These are phyloP conservation scores for Poecilia velifera DNA, from an alignment of 2,797 vertebrate species.

Conservation along the genomic window DNA sequence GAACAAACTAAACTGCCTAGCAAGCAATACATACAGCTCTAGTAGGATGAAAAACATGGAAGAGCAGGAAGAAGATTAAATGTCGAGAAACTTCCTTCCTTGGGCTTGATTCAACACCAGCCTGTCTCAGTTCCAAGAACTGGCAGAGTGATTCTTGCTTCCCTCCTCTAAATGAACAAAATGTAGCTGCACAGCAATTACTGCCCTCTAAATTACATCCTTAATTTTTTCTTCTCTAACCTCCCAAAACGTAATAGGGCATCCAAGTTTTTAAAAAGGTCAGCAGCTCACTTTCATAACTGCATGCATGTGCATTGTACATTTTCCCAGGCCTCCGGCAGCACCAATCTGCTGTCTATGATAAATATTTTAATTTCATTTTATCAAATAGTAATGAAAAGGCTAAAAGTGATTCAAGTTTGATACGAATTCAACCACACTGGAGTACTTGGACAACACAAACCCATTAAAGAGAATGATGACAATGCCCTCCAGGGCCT, in stretches of 20 bases:
- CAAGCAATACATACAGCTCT: conserved; percentile 30
- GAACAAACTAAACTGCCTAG: conserved; percentile 31
- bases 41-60: conserved; percentile 12
- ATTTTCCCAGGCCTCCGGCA: conserved; percentile 41
- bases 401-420: conserved; percentile 4
- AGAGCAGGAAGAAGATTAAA: conserved; percentile 47
- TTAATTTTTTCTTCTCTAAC: conserved; percentile 27
- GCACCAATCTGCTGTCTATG: conserved; percentile 44
- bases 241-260: conserved; percentile 35
- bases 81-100: conserved; percentile 27
- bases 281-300: conserved; percentile 23
- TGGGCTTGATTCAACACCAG: conserved; percentile 13
- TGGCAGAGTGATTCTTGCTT: conserved; percentile 30
- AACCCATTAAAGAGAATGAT: conserved; percentile 17
- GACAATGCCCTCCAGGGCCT: conserved; percentile 1
- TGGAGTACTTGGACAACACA: neutral
- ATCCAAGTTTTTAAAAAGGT: conserved; percentile 12
- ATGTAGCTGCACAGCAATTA: conserved; percentile 58
- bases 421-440: conserved; percentile 7
- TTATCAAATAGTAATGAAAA: conserved; percentile 58
- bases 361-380: conserved; percentile 68
- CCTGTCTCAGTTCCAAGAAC: conserved; percentile 27
- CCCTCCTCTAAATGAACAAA: conserved; percentile 29
- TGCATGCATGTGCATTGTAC: conserved; percentile 34
- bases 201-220: conserved; percentile 55